Base-by-base conservation (phyloP, 2,113 vertebrate genomes). In the Puffinus mauretanicus region DNA sequence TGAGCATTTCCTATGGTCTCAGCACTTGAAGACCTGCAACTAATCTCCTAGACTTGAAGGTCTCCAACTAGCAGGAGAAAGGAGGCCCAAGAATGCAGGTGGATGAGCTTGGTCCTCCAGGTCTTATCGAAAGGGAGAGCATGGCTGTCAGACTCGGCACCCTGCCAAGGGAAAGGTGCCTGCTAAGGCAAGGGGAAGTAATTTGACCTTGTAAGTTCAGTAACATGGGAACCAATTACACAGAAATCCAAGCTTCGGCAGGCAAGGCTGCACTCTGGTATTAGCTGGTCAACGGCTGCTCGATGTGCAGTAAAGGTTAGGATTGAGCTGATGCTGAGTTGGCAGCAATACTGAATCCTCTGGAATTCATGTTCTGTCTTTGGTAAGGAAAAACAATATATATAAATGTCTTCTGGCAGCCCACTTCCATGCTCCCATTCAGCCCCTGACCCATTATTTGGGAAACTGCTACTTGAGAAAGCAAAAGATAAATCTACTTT, bases 41-140 rank as follows among this genome's bases (percentile, higher is more conserved):
- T 29, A 15, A 12, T 57, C 30, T 65, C 36, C 36, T 62, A 7
- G 6, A 27, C 34, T 11, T 9, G 55, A 58, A 65, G 24, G 1
- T 55, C 8, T 47, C 27, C 82, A 66, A 6, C 22, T 7, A 15
- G 29, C 7, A 88, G 44, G 72, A 78, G 36, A 47, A 0, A 49
- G 38, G 20, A 83, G 13, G 9, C 25, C 18, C 55, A 49, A 52
- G 70, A 69, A 21, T 0, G 0, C 2, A 26, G 14, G 8, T 46
- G 54, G 36, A 13, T 62, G 62, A 72, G 7, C n/a, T 49, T 79
- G 46, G 38, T 42, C 13, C 32, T 77, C 24, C 51, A 87, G 25
- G 17, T 71, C 9, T 42, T 26, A 15, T 1, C 0, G 1, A 51
- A 32, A 0, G 4, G 60, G 75, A 73, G 60, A 38, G 1, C 0